Evolutionary conservation across 2,113 vertebrate genomes (phyloP).

Genomic region (Mus spicilegus): DNA sequence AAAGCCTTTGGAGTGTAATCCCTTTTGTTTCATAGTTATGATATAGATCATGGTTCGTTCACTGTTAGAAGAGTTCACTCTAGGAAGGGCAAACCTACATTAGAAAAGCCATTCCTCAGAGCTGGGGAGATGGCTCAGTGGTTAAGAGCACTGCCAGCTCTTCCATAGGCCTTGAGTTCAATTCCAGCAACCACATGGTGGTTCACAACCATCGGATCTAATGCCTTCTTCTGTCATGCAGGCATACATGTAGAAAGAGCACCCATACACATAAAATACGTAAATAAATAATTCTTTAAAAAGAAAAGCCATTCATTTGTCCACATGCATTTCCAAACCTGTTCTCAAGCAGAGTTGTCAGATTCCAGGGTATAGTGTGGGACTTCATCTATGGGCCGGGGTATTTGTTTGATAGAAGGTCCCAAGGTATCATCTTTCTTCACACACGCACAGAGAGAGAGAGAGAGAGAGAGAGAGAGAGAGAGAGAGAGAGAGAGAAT

Average conservation of each 20-base stretch:
- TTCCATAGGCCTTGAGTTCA: no score
- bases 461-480: no score
- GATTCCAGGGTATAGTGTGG: background rate
- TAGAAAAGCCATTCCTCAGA: background rate
- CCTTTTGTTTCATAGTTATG: background rate
- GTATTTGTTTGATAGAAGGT: background rate
- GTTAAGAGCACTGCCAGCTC: no score
- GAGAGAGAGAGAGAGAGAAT: no score
- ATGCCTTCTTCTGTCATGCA: no score
- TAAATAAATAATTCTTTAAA: no score
- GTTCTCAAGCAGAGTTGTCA: background rate
- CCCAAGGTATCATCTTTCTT: background rate
- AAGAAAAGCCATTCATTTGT: background rate
- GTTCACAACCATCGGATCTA: no score
- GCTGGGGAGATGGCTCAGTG: no score
- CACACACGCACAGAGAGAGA: background rate
- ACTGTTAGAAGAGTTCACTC: slow-evolving; percentile 15
- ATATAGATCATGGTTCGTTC: background rate
- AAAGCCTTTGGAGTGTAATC: background rate
- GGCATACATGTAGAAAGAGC: no score
- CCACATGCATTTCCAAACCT: background rate
- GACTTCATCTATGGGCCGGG: background rate
- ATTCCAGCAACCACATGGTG: no score
- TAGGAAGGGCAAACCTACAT: background rate
- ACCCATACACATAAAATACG: no score